A percentile compares a stretch with the other conserved stretches of the same genome.
phyloP scores from a whole-genome alignment of 2,113 vertebrate genomes.

The Oophaga pumilio region DNA sequence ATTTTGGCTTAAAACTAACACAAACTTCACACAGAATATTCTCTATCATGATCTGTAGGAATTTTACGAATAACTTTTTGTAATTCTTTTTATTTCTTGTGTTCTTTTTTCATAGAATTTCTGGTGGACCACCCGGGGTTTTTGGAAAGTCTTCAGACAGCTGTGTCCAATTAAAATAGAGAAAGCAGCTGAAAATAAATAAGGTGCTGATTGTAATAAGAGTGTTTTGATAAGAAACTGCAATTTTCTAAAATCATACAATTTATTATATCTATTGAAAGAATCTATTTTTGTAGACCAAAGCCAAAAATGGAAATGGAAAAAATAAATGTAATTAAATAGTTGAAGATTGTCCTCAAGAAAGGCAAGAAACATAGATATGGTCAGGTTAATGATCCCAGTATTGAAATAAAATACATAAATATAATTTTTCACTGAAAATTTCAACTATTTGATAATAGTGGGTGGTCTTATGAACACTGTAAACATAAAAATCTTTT shows the following conservation, averaged over 20 bases:
- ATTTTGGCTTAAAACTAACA: constrained; percentile 42
- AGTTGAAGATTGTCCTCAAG: not conserved
- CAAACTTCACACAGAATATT: constrained; percentile 31
- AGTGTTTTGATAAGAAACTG: constrained; percentile 4
- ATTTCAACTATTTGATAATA: not conserved
- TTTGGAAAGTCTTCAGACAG: constrained; percentile 37
- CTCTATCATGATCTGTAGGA: not conserved
- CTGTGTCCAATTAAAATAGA: constrained; percentile 32
- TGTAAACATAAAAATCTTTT: not conserved
- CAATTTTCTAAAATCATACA: constrained; percentile 28
- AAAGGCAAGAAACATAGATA: not conserved
- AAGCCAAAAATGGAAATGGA: not conserved
- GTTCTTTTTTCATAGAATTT: not conserved
- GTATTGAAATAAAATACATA: not conserved
- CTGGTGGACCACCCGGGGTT: constrained; percentile 16
- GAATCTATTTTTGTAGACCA: not conserved
- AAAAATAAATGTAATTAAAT: not conserved
- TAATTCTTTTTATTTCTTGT: not conserved
- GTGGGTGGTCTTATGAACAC: not conserved
- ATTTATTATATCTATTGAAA: constrained; percentile 17
- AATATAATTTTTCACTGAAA: not conserved
- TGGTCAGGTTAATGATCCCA: not conserved
- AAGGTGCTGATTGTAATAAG: constrained; percentile 22
- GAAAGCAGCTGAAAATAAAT: constrained; percentile 20
- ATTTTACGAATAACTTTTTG: not conserved